Evolutionary conservation across 2,888 invertebrate genomes (phyloP).

Genomic region (Ophion ellenae): DNA sequence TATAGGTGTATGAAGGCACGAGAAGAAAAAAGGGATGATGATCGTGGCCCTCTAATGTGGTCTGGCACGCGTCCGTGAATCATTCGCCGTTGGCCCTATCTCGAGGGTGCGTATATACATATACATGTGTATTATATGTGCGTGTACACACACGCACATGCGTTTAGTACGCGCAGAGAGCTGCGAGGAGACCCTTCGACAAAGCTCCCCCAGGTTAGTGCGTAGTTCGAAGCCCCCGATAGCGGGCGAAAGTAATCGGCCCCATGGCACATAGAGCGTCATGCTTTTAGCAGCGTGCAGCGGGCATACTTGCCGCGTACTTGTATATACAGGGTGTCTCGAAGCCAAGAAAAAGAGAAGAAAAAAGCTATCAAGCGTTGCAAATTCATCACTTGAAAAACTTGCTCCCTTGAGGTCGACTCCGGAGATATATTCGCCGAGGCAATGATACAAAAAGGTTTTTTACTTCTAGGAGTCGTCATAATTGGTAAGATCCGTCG

Average conservation of each 20-base stretch:
- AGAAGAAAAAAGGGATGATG: conserved; percentile 53
- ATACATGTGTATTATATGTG: conserved; percentile 5
- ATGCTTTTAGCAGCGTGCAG: conserved; percentile 54
- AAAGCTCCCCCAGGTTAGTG: conserved; percentile 53
- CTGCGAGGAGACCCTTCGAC: conserved; percentile 52
- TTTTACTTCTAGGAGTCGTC: too few species aligned
- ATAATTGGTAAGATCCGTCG: too few species aligned
- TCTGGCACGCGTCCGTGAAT: conserved; percentile 69
- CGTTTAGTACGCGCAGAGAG: background rate
- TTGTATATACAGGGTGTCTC: conserved; percentile 13
- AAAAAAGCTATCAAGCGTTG: too few species aligned
- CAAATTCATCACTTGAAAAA: too few species aligned
- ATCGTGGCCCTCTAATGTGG: conserved; percentile 60
- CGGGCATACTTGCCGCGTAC: conserved; percentile 27
- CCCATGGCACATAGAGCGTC: conserved; percentile 26
- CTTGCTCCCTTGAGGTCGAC: background rate
- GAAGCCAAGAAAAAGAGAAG: background rate
- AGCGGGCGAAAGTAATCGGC: conserved; percentile 55
- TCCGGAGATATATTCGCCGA: background rate
- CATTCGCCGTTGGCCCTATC: conserved; percentile 65
- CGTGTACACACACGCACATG: background rate
- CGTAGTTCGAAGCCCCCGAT: conserved; percentile 56
- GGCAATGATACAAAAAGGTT: too few species aligned
- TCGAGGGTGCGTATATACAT: conserved; percentile 48
- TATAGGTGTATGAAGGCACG: conserved; percentile 13